Evolutionary conservation across 2,888 invertebrate genomes (phyloP), one percentile per base, ranked within the genome.

Genomic region (Lutraria lutraria): DNA sequence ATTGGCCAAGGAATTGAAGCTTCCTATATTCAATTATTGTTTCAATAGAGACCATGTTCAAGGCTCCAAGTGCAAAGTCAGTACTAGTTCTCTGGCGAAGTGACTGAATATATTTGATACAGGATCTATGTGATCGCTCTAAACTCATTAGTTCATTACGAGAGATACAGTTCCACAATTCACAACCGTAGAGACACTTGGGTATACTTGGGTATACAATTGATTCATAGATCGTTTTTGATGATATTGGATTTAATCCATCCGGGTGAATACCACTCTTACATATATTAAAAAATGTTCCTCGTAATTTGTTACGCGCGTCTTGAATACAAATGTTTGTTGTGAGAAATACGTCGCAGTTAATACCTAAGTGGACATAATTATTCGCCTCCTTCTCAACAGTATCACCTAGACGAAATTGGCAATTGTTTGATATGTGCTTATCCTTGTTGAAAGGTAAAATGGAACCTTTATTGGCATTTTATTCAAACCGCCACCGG

Each of bases 161-260:
- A 53, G 60, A 85, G 19, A 89, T n/a, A 68, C 29, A 13, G 52
- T 63, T 34, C 88, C 88, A 90, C 21, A 86, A 31, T 56, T 88
- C 85, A 80, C 72, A 89, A 2, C 90, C 90, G 81, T 89, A 91
- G 43, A 91, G 80, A 21, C 79, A 79, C 63, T 68, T 87, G 15
- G 88, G 56, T 63, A 86, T 83, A n/a, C n/a, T n/a, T n/a, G n/a
- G n/a, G n/a, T n/a, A n/a, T n/a, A 85, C 83, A n/a, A 85, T 81
- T 43, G 68, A 29, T 52, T 87, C 68, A 34, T 86, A 56, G 2
- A 84, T 63, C 63, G n/a, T n/a, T n/a, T n/a, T n/a, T n/a, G n/a
- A n/a, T n/a, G n/a, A n/a, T n/a, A n/a, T n/a, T n/a, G n/a, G 56
- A 13, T 56, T 56, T 56, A 56, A 4, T 56, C 56, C 56, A 10